These are phyloP conservation scores for Ctenopoma kingsleyae DNA, from an alignment of 2,797 vertebrate genomes.

Conservation along the genomic window DNA sequence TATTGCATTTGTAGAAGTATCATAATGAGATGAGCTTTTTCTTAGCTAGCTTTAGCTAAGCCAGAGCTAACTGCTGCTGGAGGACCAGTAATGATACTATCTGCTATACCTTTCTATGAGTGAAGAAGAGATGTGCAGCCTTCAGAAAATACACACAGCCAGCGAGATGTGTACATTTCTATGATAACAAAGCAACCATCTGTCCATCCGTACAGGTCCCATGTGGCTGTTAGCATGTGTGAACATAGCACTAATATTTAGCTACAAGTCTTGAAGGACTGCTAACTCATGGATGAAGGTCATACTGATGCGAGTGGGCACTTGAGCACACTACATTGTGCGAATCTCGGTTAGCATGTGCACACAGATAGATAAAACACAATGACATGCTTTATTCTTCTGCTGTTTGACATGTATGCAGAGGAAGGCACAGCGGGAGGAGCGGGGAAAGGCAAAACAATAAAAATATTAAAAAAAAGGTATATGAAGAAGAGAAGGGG, in stretches of 20 bases:
- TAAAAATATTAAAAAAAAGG: slow-evolving; percentile 14
- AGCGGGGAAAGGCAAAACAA: slow-evolving; percentile 9
- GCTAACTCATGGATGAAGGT: slow-evolving; percentile 64
- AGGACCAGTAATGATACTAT: neutral
- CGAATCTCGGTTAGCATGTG: neutral
- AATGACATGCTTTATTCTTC: slow-evolving; percentile 62
- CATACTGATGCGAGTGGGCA: slow-evolving; percentile 11
- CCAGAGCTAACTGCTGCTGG: neutral
- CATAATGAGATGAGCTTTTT: too few relatives aligned
- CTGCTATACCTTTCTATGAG: neutral
- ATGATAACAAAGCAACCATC: slow-evolving; percentile 47
- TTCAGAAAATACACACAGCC: neutral
- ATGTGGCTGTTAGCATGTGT: slow-evolving; percentile 49
- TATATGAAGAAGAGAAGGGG: slow-evolving; percentile 20
- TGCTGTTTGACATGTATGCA: slow-evolving; percentile 54
- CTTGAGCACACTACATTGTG: too few relatives aligned
- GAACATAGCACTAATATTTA: slow-evolving; percentile 46
- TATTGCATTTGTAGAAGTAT: too few relatives aligned
- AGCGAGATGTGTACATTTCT: neutral
- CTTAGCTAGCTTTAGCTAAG: too few relatives aligned
- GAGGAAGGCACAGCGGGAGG: neutral
- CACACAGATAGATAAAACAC: slow-evolving; percentile 6
- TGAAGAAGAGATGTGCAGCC: slow-evolving; percentile 1
- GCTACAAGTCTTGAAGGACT: slow-evolving; percentile 5
- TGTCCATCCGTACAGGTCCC: slow-evolving; percentile 20